Base-by-base conservation (phyloP, 2,797 vertebrate genomes). In the Serranus cabrilla region DNA sequence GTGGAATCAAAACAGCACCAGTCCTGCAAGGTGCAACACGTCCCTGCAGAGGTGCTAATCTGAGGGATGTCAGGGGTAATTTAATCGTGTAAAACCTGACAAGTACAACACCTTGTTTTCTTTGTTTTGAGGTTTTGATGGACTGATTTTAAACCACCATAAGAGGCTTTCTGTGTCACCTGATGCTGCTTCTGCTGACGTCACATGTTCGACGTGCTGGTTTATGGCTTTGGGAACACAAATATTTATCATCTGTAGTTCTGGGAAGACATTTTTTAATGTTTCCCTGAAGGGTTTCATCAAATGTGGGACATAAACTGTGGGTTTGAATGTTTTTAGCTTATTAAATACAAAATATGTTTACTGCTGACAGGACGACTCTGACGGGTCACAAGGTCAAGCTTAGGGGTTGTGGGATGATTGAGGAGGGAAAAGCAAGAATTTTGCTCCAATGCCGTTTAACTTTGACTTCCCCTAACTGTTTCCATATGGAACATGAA, bases 1-100 rank as follows among this genome's bases (percentile, higher is more conserved):
- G 17, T 50, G 52, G 69, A 75, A 78, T 78, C 55, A 54, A 70
- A 85, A 61, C 23, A 1, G 25, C 17, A 31, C 13, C 40, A 47
- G 39, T 16, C 8, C 2, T 17, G n/a, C 90, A 71, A 34, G 88
- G 34, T 54, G 23, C 27, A 59, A 81, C 90, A 52, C 70, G 85
- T 85, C 72, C 18, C n/a, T 8, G 45, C 4, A 13, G 52, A 86
- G 61, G 59, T 51, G 51, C n/a, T 66, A 42, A 74, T 56, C 51
- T 43, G 0, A 20, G 34, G n/a, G 60, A 31, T 71, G 78, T 68
- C 54, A 1, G 67, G 20, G 12, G 18, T 71, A 0, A 59, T 69
- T 56, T 52, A 3, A 39, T 51, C 0, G 1, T 5, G 43, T 23
- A 21, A 45, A 45, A 31, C n/a, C 14, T 68, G 55, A 61, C n/a